Conservation (phyloP, 1,140 invertebrate species). For the Caenorhabditis brenneri region DNA sequence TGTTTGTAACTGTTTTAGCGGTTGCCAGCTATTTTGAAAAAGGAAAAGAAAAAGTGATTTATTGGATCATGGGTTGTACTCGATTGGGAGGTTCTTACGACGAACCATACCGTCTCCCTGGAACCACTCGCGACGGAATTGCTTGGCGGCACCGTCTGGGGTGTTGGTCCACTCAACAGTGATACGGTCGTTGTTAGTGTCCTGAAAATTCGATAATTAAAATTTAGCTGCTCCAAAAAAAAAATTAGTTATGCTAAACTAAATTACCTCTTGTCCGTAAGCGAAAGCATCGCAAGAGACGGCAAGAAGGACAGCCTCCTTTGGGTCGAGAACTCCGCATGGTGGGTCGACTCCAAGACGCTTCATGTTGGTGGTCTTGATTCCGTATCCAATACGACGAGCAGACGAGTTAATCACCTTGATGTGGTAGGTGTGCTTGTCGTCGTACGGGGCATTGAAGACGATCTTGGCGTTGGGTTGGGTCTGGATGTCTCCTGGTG, state of each 20-base stretch:
- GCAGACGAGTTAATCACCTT: constrained; percentile 49
- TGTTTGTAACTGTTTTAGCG: no score
- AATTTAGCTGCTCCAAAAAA: no score
- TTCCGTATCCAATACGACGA: constrained; percentile 50
- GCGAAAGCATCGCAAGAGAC: constrained; percentile 52
- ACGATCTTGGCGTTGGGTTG: constrained; percentile 54
- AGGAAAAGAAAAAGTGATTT: neutral
- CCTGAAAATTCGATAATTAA: neutral
- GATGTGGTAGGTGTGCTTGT: constrained; percentile 55
- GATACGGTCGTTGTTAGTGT: constrained; percentile 38
- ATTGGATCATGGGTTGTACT: constrained; percentile 51
- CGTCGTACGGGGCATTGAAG: constrained; percentile 57
- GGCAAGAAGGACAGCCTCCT: constrained; percentile 47
- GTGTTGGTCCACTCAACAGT: constrained; percentile 56
- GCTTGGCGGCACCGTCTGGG: constrained; percentile 46
- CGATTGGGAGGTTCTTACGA: constrained; percentile 56
- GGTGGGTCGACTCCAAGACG: constrained; percentile 49
- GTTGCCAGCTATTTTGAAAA: no score
- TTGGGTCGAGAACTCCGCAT: constrained; percentile 50
- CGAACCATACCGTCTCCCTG: constrained; percentile 56
- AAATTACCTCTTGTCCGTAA: constrained; percentile 50
- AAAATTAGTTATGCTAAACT: no score
- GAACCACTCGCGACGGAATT: constrained; percentile 57
- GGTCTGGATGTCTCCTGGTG: constrained; percentile 55
- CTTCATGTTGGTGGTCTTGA: constrained; percentile 55